Conservation (phyloP, 64 coral and sea anemone species). For the Dendrophyllia cribrosa region DNA sequence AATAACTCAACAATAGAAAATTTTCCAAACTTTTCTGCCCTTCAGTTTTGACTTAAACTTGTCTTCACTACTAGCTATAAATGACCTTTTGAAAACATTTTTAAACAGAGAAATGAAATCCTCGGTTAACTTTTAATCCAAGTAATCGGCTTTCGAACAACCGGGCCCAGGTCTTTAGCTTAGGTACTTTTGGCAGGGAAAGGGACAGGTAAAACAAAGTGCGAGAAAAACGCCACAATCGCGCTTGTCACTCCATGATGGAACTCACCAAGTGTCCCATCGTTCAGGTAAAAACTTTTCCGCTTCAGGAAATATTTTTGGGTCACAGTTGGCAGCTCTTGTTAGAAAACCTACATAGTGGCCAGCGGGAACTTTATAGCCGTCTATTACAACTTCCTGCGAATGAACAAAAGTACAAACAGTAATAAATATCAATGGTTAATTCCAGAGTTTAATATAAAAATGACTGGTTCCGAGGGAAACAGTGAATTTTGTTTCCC, state of each 20-base stretch:
- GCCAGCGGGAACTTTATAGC: slow-evolving; percentile 84
- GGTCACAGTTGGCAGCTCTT: slow-evolving; percentile 89
- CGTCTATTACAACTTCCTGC: slow-evolving; percentile 84
- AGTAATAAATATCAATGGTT: background rate
- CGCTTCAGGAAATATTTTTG: slow-evolving; percentile 87
- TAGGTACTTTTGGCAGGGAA: no score
- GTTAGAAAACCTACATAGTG: slow-evolving; percentile 89
- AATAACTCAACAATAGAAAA: no score
- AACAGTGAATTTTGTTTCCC: no score
- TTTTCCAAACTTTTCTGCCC: no score
- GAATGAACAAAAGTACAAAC: background rate
- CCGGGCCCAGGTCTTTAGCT: no score
- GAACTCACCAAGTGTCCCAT: slow-evolving; percentile 89
- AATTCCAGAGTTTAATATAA: background rate
- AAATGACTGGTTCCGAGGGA: no score
- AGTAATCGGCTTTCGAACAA: no score
- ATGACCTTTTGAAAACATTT: no score
- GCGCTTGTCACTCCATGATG: background rate
- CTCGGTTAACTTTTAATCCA: no score
- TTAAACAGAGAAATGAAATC: no score
- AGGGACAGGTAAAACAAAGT: background rate
- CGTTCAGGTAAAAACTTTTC: slow-evolving; percentile 92
- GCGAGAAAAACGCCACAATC: background rate
- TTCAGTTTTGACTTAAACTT: no score
- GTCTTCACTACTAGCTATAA: no score